These are phyloP conservation scores for Drosophila pandora DNA, from an alignment of 1,140 invertebrate genomes.

Conservation along the genomic window DNA sequence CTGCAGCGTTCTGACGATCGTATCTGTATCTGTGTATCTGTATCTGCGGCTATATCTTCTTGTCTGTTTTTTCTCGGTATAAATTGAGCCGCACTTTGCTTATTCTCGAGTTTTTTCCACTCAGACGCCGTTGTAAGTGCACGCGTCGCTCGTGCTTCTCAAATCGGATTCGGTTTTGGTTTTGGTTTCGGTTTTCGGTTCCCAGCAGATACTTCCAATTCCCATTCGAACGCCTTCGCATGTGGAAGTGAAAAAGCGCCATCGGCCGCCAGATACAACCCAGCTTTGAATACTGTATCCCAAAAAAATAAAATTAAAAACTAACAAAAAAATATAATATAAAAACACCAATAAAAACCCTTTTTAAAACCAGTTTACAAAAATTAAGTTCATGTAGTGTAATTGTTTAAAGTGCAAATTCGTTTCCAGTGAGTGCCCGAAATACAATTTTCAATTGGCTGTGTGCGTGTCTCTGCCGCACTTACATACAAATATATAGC, in stretches of 20 bases:
- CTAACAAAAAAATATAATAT: not conserved
- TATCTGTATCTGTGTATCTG: slow-evolving; percentile 35
- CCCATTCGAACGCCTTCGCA: slow-evolving; percentile 6
- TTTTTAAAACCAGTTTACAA: slow-evolving; percentile 9
- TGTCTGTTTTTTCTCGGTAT: slow-evolving; percentile 71
- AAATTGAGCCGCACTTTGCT: slow-evolving; percentile 81
- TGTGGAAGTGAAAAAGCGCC: slow-evolving; percentile 9
- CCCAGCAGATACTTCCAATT: slow-evolving; percentile 10
- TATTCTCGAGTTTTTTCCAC: slow-evolving; percentile 80
- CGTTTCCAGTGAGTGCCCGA: slow-evolving; percentile 46
- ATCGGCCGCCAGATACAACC: not conserved
- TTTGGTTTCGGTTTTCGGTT: slow-evolving; percentile 21
- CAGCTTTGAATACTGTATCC: not conserved
- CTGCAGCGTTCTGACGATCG: slow-evolving; percentile 46
- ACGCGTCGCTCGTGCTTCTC: slow-evolving; percentile 50
- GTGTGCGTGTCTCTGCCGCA: slow-evolving; percentile 40
- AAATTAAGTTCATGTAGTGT: not conserved
- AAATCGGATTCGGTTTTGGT: slow-evolving; percentile 20
- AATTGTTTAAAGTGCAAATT: slow-evolving; percentile 25
- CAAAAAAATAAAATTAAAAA: not conserved
- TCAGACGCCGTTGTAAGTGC: slow-evolving; percentile 75
- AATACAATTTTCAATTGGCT: slow-evolving; percentile 49
- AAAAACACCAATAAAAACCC: not conserved
- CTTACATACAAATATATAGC: slow-evolving; percentile 46
- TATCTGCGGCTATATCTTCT: slow-evolving; percentile 63